phyloP scores from a whole-genome alignment of 1,140 invertebrate genomes.

The Euborellia annulipes region DNA sequence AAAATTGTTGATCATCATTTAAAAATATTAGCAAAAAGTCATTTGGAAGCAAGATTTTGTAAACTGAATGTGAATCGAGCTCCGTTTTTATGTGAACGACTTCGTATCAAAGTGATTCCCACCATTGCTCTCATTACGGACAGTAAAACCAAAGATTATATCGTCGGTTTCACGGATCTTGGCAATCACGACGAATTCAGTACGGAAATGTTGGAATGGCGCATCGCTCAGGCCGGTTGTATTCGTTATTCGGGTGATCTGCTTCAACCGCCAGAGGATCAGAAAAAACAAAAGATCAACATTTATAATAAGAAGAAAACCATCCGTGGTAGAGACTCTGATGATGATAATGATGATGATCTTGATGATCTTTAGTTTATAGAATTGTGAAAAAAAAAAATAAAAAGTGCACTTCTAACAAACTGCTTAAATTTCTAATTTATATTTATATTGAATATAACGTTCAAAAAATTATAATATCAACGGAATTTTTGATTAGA shows the following conservation, averaged over 20 bases:
- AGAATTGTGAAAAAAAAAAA: no score
- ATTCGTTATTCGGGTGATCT: constrained; percentile 74
- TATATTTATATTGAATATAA: no score
- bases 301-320: constrained; percentile 38
- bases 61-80: constrained; percentile 84
- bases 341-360: constrained; percentile 41
- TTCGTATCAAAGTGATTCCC: constrained; percentile 80
- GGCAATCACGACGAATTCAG: constrained; percentile 89
- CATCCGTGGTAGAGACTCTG: constrained; percentile 33
- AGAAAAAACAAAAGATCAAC: constrained; percentile 29
- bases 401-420: background rate
- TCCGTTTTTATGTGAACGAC: constrained; percentile 68
- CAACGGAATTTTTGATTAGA: no score
- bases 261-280: constrained; percentile 42
- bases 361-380: constrained; percentile 29
- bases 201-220: constrained; percentile 86
- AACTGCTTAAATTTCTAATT: no score
- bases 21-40: constrained; percentile 65
- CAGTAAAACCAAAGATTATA: constrained; percentile 76
- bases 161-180: constrained; percentile 88
- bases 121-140: constrained; percentile 74
- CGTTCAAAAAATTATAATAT: no score
- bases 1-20: constrained; percentile 92
- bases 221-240: constrained; percentile 61
- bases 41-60: constrained; percentile 80